These are phyloP conservation scores for Nothocercus nigrocapillus DNA, from an alignment of 2,113 vertebrate species.

Conservation along the genomic window DNA sequence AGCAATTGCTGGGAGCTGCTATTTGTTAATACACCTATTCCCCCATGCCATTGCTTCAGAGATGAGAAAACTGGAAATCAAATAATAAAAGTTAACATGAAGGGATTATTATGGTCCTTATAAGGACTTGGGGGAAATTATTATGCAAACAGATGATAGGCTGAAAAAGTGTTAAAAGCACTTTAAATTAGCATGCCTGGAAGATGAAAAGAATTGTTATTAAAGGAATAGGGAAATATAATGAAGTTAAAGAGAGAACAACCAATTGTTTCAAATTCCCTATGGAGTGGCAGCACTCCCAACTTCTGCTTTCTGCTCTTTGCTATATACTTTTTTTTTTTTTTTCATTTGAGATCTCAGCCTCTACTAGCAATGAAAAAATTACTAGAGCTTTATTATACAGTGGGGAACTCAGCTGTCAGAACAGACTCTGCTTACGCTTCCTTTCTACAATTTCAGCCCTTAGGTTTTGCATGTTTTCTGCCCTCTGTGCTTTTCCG, in stretches of 20 bases:
- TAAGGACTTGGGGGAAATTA: slow-evolving; percentile 39
- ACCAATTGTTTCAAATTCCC: neutral
- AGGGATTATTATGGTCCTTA: slow-evolving; percentile 21
- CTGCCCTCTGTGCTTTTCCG: neutral
- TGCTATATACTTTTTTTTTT: neutral
- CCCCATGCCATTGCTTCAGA: neutral
- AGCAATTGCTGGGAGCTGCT: neutral
- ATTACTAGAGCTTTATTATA: neutral
- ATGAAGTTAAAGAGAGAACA: neutral
- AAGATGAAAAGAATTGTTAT: neutral
- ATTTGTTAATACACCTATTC: neutral
- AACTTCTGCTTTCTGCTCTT: neutral
- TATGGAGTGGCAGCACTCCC: neutral
- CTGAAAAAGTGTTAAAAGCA: slow-evolving; percentile 23
- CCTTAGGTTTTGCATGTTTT: neutral
- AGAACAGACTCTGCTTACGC: neutral
- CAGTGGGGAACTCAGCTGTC: neutral
- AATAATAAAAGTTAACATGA: slow-evolving; percentile 35
- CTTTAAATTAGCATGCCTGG: neutral
- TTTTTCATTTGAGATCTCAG: neutral
- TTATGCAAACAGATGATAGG: slow-evolving; percentile 1
- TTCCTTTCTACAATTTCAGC: neutral
- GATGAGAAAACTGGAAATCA: slow-evolving; percentile 12
- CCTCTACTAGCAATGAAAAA: neutral
- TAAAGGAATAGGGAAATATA: slow-evolving; percentile 25